Conservation (phyloP, 2,888 invertebrate species). For the Diachrysia chrysitis region DNA sequence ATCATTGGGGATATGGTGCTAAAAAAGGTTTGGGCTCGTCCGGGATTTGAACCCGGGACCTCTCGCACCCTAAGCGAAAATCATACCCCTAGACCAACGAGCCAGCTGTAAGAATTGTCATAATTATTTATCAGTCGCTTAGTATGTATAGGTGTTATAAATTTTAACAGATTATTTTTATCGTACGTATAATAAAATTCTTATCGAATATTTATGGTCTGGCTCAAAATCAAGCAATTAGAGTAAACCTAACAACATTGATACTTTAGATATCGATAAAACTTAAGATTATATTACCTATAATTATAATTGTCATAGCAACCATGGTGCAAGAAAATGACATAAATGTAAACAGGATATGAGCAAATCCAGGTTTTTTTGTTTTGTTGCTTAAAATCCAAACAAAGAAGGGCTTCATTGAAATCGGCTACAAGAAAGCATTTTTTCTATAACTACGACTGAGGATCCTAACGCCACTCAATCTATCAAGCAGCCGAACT, state of each 20-base stretch:
- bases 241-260: neutral
- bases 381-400: too few relatives aligned
- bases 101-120: slow-evolving; percentile 56
- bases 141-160: neutral
- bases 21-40: slow-evolving; percentile 77
- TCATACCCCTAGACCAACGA: slow-evolving; percentile 89
- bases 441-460: neutral
- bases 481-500: neutral
- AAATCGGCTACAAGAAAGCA: too few relatives aligned
- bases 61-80: slow-evolving; percentile 89
- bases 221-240: slow-evolving; percentile 9
- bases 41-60: slow-evolving; percentile 89
- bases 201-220: slow-evolving; percentile 11
- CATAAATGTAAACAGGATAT: too few relatives aligned
- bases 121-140: slow-evolving; percentile 28
- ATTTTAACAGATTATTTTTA: slow-evolving; percentile 3
- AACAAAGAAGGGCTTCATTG: too few relatives aligned
- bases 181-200: neutral
- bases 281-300: neutral
- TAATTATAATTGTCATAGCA: too few relatives aligned
- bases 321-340: too few relatives aligned
- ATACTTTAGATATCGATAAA: neutral
- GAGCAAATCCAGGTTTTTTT: too few relatives aligned
- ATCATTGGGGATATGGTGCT: neutral
- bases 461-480: neutral